Evolutionary conservation across 2,888 invertebrate genomes (phyloP).

Genomic region (Monochamus alternatus): DNA sequence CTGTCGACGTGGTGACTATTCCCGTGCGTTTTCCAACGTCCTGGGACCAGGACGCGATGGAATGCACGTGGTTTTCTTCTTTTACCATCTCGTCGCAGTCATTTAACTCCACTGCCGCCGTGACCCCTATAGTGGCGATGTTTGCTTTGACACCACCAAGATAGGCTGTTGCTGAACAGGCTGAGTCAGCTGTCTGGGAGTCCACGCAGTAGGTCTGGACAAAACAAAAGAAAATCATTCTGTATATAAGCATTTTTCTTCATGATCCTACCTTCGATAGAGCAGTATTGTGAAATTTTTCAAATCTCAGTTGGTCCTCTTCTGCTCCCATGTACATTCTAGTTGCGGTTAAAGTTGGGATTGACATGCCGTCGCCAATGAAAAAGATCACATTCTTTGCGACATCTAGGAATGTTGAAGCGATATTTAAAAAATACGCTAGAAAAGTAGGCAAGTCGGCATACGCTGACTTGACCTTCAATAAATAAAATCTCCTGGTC

Average conservation of each 20-base stretch:
- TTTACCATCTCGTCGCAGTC: conserved; percentile 78
- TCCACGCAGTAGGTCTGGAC: conserved; percentile 80
- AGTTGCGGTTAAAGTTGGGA: conserved; percentile 85
- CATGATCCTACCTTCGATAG: conserved; percentile 69
- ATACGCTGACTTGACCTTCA: too few species aligned
- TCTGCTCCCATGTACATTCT: conserved; percentile 86
- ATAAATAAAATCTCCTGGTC: too few species aligned
- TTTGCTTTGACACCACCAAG: conserved; percentile 86
- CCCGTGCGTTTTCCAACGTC: conserved; percentile 77
- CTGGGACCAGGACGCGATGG: conserved; percentile 83
- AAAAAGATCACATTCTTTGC: conserved; percentile 88
- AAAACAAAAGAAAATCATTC: conserved; percentile 17
- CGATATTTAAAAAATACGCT: not conserved
- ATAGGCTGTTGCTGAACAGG: conserved; percentile 87
- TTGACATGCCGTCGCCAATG: conserved; percentile 91
- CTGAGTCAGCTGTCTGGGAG: conserved; percentile 86
- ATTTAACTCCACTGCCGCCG: conserved; percentile 76
- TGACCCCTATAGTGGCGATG: conserved; percentile 83
- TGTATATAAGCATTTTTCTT: too few species aligned
- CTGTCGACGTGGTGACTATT: conserved; percentile 83
- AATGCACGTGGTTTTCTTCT: conserved; percentile 75
- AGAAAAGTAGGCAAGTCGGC: not conserved
- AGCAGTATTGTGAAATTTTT: conserved; percentile 83
- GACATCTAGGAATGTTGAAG: conserved; percentile 54
- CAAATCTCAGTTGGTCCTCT: conserved; percentile 81